phyloP scores from a whole-genome alignment of 1,140 invertebrate species.

The Pteromalus puparum region DNA sequence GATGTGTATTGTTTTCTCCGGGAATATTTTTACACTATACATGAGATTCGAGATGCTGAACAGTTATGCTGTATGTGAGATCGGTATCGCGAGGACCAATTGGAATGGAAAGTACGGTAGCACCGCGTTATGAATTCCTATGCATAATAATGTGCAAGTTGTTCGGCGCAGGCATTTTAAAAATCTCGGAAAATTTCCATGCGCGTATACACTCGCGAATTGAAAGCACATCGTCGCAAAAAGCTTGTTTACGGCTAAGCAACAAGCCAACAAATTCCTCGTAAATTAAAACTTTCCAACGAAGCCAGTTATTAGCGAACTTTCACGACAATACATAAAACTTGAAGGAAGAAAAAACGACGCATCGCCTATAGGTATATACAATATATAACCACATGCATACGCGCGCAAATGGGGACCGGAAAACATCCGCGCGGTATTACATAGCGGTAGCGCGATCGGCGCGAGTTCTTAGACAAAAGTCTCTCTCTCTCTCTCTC shows the following conservation, averaged over 20 bases:
- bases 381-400: too few species aligned
- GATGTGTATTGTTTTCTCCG: too few species aligned
- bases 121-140: too few species aligned
- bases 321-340: background rate
- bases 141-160: too few species aligned
- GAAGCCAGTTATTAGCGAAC: background rate
- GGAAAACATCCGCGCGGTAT: constrained; percentile 1
- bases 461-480: background rate
- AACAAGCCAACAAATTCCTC: background rate
- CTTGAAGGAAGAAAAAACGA: background rate
- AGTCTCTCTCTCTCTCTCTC: background rate
- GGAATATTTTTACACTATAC: too few species aligned
- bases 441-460: constrained; percentile 34
- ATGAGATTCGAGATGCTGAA: too few species aligned
- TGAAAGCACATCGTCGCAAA: background rate
- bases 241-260: background rate
- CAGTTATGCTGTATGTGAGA: too few species aligned
- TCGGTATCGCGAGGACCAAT: too few species aligned
- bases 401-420: background rate
- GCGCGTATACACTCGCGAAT: background rate
- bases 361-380: too few species aligned
- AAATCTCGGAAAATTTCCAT: background rate
- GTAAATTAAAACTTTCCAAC: background rate
- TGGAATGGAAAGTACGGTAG: too few species aligned
- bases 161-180: too few species aligned